Conservation (phyloP, 2,113 vertebrate species). For the Erythrocebus patas region DNA sequence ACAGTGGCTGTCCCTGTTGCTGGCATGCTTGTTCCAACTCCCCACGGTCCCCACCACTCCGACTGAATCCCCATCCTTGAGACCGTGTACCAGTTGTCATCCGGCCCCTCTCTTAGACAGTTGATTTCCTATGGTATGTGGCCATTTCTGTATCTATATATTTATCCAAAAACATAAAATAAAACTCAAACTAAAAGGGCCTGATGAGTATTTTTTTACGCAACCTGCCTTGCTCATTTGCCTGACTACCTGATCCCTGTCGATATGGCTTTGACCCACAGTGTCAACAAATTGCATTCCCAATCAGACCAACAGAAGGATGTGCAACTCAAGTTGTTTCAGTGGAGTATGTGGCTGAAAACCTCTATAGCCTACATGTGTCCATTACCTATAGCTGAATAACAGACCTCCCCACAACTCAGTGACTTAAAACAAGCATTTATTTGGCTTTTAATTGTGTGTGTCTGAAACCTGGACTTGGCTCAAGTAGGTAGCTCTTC, state of each 20-base stretch:
- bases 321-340: too few species aligned
- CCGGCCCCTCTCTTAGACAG: too few species aligned
- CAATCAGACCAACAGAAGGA: background rate
- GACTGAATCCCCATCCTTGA: too few species aligned
- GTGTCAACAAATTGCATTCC: background rate
- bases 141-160: background rate
- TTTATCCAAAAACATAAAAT: background rate
- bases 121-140: background rate
- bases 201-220: background rate
- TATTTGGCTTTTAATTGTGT: background rate
- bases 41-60: too few species aligned
- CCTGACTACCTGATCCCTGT: background rate
- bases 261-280: background rate
- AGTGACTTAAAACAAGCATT: background rate
- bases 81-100: accelerated
- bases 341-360: background rate
- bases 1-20: accelerated
- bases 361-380: accelerated
- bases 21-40: too few species aligned
- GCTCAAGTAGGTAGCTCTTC: background rate
- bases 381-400: background rate
- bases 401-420: background rate
- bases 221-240: background rate
- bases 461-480: background rate
- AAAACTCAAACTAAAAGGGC: background rate